phyloP scores from a whole-genome alignment of 30 jellyfish, hydroid and myxozoan species.

The Pelagia noctiluca region DNA sequence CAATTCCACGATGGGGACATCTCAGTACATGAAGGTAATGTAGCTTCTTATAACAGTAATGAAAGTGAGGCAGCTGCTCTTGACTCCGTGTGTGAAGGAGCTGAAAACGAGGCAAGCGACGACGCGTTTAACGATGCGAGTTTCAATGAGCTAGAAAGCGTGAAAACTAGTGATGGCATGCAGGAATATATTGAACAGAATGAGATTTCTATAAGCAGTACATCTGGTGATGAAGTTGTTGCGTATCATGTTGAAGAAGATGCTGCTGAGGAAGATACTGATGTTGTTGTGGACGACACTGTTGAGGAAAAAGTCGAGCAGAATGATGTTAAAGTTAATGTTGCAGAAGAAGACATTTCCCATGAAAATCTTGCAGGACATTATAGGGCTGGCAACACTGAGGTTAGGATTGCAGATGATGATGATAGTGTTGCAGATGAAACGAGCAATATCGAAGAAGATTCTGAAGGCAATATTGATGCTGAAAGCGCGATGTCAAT shows the following conservation, averaged over 20 bases:
- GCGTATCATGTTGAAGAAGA: neutral
- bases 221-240: neutral
- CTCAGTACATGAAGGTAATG: constrained; percentile 76
- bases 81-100: constrained; percentile 41
- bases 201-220: neutral
- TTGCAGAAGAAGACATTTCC: neutral
- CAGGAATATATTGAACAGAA: neutral
- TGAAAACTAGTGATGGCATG: constrained; percentile 17
- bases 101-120: constrained; percentile 65
- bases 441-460: neutral
- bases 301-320: neutral
- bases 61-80: constrained; percentile 84
- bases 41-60: constrained; percentile 32
- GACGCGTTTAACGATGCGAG: constrained; percentile 42
- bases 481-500: neutral
- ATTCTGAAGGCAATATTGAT: neutral
- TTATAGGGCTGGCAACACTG: neutral
- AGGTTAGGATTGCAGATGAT: neutral
- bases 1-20: constrained; percentile 54
- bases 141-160: constrained; percentile 25
- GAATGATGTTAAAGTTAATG: neutral
- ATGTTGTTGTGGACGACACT: neutral
- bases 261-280: neutral
- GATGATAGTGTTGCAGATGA: neutral
- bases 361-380: neutral